Evolutionary conservation across 2,888 invertebrate species (phyloP), one percentile per base, ranked within the genome.

Genomic region (Epirrhoe alternata): DNA sequence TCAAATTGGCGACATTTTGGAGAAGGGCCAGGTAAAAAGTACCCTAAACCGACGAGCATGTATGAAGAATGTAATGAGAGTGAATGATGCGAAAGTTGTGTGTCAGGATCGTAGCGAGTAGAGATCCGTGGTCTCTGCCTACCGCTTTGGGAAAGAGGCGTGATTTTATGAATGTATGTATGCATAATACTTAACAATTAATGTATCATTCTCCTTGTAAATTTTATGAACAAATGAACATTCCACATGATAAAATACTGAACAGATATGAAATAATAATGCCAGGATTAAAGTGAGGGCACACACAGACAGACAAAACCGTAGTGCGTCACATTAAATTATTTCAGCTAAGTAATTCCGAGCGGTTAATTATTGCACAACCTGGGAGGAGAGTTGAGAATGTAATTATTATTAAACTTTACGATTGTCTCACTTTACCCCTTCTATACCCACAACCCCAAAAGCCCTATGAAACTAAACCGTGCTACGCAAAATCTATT

Each of bases 351-450:
- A 92, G 93, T 93, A 92, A 93, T 93, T 91, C 90, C 86, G 89
- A 90, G 91, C 90, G 92, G 93, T 93, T 93, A 93, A 93, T 93
- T 93, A 92, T 91, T 91, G 91, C 87, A 89, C 89, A 90, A 89
- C 88, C 90, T 89, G 89, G 86, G 89, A 90, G 88, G 90, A 89
- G 92, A 92, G 92, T 90, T 89, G 92, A 91, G 91, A 92, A 92
- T 92, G 92, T 93, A 93, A 93, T 93, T 93, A 93, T 93, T 93
- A 93, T 93, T 93, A 92, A 93, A 93, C 88, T 93, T 92, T 92
- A 92, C 93, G 92, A 93, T 93, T 93, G 93, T 93, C 92, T 93
- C 92, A 92, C 90, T 91, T 92, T 90, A 92, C 92, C 93, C 93
- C 90, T 89, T 90, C 86, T 82, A 79, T 73, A 73, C 75, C 59